Evolutionary conservation across 2,888 invertebrate species (phyloP).

Genomic region (Epirrhoe alternata): DNA sequence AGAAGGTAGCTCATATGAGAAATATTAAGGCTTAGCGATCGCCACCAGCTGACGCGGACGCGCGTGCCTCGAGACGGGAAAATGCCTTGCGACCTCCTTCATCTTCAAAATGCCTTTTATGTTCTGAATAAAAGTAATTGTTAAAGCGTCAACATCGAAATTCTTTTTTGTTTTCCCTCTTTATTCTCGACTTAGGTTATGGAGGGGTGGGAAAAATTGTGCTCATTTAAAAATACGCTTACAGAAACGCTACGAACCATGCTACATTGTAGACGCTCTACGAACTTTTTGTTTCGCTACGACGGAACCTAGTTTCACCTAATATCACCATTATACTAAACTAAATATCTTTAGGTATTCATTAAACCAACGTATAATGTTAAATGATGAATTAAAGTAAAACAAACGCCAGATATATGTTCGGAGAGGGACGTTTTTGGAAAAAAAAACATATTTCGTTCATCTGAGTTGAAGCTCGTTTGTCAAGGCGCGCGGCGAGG

Average conservation of each 20-base stretch:
- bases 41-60: constrained; percentile 72
- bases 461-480: constrained; percentile 63
- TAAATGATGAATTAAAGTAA: neutral
- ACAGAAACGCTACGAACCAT: constrained; percentile 20
- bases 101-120: constrained; percentile 56
- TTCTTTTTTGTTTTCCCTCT: constrained; percentile 25
- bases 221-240: constrained; percentile 15
- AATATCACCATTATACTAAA: neutral
- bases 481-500: constrained; percentile 56
- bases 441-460: constrained; percentile 63
- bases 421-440: constrained; percentile 50
- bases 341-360: too few species aligned
- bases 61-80: constrained; percentile 66
- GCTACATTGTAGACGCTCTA: constrained; percentile 34
- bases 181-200: constrained; percentile 14
- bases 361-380: neutral
- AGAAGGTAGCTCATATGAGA: constrained; percentile 67
- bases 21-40: constrained; percentile 78
- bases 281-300: constrained; percentile 27
- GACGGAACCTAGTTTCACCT: neutral
- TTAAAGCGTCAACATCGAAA: constrained; percentile 40
- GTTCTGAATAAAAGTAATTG: constrained; percentile 43
- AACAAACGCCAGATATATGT: constrained; percentile 22
- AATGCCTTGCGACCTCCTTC: constrained; percentile 60
- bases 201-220: constrained; percentile 13